Evolutionary conservation across 2,113 vertebrate genomes (phyloP).

Genomic region (Planiliza haematocheilus): DNA sequence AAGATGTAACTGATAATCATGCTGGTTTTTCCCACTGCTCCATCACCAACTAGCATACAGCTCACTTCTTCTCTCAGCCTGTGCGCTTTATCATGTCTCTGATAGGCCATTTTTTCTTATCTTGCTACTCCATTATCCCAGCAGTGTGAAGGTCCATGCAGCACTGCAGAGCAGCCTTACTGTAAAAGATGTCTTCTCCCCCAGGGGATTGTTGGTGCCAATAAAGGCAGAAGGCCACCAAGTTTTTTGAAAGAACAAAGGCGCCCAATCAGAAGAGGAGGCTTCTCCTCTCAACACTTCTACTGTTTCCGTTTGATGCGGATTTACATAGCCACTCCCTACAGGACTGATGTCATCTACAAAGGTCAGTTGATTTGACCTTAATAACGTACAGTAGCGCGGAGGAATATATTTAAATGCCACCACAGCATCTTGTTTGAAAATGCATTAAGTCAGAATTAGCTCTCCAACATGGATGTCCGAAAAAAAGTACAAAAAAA

Average conservation of each 20-base stretch:
- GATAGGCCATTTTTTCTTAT: slow-evolving; percentile 50
- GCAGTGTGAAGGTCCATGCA: slow-evolving; percentile 14
- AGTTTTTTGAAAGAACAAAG: slow-evolving; percentile 76
- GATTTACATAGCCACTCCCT: slow-evolving; percentile 64
- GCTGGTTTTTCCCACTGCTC: slow-evolving; percentile 90
- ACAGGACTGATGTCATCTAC: neutral
- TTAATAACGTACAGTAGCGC: neutral
- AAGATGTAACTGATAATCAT: slow-evolving; percentile 91
- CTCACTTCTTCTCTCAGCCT: slow-evolving; percentile 75
- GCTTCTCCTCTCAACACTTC: slow-evolving; percentile 37
- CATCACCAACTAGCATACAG: slow-evolving; percentile 90
- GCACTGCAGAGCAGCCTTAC: slow-evolving; percentile 26
- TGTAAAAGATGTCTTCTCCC: slow-evolving; percentile 36
- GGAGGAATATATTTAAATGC: neutral
- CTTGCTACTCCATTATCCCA: slow-evolving; percentile 12
- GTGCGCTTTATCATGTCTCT: slow-evolving; percentile 43
- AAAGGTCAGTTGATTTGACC: neutral
- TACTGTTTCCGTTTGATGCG: slow-evolving; percentile 51
- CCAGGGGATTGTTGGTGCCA: slow-evolving; percentile 10
- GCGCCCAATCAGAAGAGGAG: slow-evolving; percentile 67
- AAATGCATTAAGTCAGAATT: neutral
- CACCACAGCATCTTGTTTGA: neutral
- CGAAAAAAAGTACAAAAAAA: neutral
- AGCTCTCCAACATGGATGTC: neutral
- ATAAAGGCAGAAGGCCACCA: slow-evolving; percentile 56